Conservation (phyloP, 2,888 invertebrate genomes). For the Dinocampus coccinellae region DNA sequence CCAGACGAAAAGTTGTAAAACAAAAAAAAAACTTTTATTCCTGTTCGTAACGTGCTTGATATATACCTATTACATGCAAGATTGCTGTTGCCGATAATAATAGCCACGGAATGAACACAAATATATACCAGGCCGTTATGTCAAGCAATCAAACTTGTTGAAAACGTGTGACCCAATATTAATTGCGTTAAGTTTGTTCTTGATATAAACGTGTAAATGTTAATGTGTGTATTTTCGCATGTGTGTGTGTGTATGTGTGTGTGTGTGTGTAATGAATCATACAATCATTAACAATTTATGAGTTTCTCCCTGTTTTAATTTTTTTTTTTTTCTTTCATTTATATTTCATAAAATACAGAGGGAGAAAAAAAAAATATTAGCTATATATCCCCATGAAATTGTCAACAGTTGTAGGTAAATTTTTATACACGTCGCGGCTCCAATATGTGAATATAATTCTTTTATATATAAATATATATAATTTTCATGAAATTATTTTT, state of each 20-base stretch:
- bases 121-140: conserved; percentile 1
- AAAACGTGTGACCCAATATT: conserved; percentile 6
- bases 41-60: not conserved
- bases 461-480: not conserved
- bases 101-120: not conserved
- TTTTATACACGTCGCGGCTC: conserved; percentile 33
- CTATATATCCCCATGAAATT: not conserved
- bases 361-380: conserved; percentile 15
- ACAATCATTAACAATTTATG: not conserved
- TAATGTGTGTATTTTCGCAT: not conserved
- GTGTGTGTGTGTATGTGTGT: not conserved
- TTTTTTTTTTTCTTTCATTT: not conserved
- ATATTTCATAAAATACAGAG: not conserved
- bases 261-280: not conserved
- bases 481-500: not conserved
- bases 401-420: not conserved
- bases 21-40: not conserved
- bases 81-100: not conserved
- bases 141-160: conserved; percentile 15
- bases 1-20: not conserved
- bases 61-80: not conserved
- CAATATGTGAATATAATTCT: conserved; percentile 26
- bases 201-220: not conserved
- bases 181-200: conserved; percentile 19
- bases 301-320: not conserved